These are phyloP conservation scores for Thaleichthys pacificus DNA, from an alignment of 2,797 vertebrate species.

Conservation along the genomic window DNA sequence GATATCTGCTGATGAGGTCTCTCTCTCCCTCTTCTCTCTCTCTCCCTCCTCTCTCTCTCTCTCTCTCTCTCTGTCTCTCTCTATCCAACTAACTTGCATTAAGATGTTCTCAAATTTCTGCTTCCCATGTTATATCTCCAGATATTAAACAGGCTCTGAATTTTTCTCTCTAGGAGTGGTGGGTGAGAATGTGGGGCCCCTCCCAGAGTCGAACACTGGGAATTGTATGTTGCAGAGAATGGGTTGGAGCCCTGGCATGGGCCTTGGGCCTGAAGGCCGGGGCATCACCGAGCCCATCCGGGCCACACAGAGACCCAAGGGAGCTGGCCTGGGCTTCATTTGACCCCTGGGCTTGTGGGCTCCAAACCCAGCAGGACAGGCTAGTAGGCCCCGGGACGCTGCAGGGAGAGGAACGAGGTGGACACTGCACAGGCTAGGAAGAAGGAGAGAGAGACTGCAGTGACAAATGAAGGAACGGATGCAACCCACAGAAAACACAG, in stretches of 20 bases:
- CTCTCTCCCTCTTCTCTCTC: neutral
- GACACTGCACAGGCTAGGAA: slow-evolving; percentile 39
- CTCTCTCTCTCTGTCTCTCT: neutral
- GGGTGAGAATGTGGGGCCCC: slow-evolving; percentile 82
- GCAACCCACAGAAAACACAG: neutral
- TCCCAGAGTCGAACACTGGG: slow-evolving; percentile 90
- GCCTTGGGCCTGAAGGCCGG: slow-evolving; percentile 90
- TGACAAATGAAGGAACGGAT: neutral
- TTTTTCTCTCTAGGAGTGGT: slow-evolving; percentile 73
- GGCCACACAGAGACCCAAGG: slow-evolving; percentile 84
- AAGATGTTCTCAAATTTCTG: too few relatives aligned
- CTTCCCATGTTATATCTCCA: neutral
- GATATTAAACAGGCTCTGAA: neutral
- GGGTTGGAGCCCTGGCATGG: slow-evolving; percentile 91
- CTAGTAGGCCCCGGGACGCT: slow-evolving; percentile 16
- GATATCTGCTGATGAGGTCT: neutral
- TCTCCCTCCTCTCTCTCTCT: neutral
- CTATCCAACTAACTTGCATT: neutral
- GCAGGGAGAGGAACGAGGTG: slow-evolving; percentile 15
- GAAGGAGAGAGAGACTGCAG: neutral
- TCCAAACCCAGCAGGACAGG: slow-evolving; percentile 2
- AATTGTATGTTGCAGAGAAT: slow-evolving; percentile 95
- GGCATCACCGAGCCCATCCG: slow-evolving; percentile 91
- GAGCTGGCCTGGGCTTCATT: slow-evolving; percentile 78
- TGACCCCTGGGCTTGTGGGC: slow-evolving; percentile 48